Evolutionary conservation across 2,797 vertebrate species (phyloP), one percentile per base, ranked within the genome.

Genomic region (Spondyliosoma cantharus): DNA sequence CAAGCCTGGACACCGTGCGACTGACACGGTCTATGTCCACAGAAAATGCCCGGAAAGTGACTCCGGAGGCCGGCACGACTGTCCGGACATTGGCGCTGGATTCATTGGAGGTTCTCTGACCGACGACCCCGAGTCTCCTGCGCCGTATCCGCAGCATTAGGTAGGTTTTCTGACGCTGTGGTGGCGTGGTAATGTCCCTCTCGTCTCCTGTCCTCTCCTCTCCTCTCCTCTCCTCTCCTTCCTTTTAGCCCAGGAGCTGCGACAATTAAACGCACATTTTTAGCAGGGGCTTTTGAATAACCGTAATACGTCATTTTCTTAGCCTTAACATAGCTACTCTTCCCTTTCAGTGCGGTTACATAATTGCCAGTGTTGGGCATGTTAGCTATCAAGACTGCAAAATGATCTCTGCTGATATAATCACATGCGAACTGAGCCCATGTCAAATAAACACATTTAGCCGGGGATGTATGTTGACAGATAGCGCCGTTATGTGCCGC

Each of bases 41-140:
- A 71, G 71, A 81, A 82, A 86, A 93, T 91, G 84, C 57, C 58
- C 53, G 48, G 68, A 70, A 87, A 86, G 87, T 88, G 87, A 90
- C 13, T 27, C 22, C n/a, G n/a, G 70, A 62, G 52, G 60, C 54
- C 84, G 83, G 71, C 56, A 25, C 76, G 78, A 79, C 84, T 76
- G 84, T 74, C 78, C 67, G 59, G 69, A 77, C 63, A 6, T 37
- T 27, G 46, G 67, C 64, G 5, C 59, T 60, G 82, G 70, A 60
- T 61, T 58, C 45, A 54, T 65, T 50, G 77, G 61, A 76, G 85
- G 54, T 80, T 86, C 62, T 80, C 19, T 64, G 43, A 74, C 49
- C 78, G 66, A 59, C 42, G 22, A 24, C 42, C 71, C 80, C 53
- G 73, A 67, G 76, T 78, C 76, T 88, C 72, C 76, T 58, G 89